These are phyloP conservation scores for Rallus crepitans DNA, from an alignment of 2,797 vertebrate genomes.

Conservation along the genomic window DNA sequence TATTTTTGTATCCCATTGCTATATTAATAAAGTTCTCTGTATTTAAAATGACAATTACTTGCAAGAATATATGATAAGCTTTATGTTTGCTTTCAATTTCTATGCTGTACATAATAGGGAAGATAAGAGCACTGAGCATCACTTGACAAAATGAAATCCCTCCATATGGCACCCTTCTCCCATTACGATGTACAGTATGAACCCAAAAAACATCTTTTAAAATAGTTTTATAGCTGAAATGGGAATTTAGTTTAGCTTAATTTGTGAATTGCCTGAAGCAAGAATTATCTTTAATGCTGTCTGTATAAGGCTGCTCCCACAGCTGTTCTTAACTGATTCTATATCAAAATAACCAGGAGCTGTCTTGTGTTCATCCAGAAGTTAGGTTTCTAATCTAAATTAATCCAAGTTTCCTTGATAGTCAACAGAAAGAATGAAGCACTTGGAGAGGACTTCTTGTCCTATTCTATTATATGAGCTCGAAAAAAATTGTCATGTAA, in stretches of 20 bases:
- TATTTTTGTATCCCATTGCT: not conserved
- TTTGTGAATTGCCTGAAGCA: constrained; percentile 62
- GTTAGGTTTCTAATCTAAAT: not conserved
- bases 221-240: constrained; percentile 46
- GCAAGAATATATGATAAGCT: not conserved
- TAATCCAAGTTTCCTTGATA: not conserved
- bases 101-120: not conserved
- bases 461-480: not conserved
- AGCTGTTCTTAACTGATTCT: constrained; percentile 46
- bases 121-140: not conserved
- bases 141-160: constrained; percentile 37
- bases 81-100: constrained; percentile 38
- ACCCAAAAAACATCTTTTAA: constrained; percentile 45
- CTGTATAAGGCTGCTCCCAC: constrained; percentile 10
- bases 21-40: constrained; percentile 31
- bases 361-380: constrained; percentile 13
- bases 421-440: not conserved
- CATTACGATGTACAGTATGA: constrained; percentile 45
- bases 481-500: not conserved
- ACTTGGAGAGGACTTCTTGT: not conserved
- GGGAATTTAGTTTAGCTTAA: constrained; percentile 58
- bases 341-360: constrained; percentile 56
- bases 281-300: constrained; percentile 53
- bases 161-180: constrained; percentile 43
- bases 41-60: constrained; percentile 52